phyloP scores from a whole-genome alignment of 2,797 vertebrate genomes.

The Takifugu rubripes region DNA sequence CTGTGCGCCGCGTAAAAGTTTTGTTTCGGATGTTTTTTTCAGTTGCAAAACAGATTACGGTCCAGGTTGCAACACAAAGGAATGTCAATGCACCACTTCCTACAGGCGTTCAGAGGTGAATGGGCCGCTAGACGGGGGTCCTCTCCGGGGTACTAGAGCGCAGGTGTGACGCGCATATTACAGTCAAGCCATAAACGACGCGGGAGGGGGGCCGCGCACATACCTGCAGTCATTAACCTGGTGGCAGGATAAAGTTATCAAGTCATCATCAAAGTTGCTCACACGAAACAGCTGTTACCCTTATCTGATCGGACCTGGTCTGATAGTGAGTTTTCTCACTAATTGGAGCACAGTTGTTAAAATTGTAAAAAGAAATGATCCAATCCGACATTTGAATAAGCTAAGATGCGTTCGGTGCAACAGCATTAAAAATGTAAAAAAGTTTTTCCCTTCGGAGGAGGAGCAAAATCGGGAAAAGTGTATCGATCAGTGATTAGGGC shows the following conservation, averaged over 20 bases:
- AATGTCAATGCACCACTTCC: conserved; percentile 76
- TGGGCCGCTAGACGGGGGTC: conserved; percentile 57
- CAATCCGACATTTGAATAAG: too few species aligned
- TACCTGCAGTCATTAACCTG: conserved; percentile 63
- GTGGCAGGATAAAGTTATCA: background rate
- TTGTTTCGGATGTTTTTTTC: conserved; percentile 80
- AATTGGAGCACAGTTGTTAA: too few species aligned
- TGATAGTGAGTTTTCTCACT: too few species aligned
- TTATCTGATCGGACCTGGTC: too few species aligned
- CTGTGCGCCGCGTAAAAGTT: conserved; percentile 65
- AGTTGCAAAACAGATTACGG: conserved; percentile 84
- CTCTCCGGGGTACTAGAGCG: conserved; percentile 53
- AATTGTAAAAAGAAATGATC: too few species aligned
- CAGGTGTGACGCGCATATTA: conserved; percentile 74
- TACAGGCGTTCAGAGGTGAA: conserved; percentile 70
- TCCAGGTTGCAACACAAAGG: conserved; percentile 76
- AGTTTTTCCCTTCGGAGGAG: background rate
- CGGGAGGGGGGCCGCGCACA: background rate
- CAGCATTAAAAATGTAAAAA: too few species aligned
- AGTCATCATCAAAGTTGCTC: too few species aligned
- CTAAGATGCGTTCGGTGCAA: too few species aligned
- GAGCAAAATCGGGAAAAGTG: background rate
- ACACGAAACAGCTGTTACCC: too few species aligned
- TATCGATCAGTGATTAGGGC: background rate
- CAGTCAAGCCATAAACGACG: conserved; percentile 50